Evolutionary conservation across 2,797 vertebrate genomes (phyloP), one percentile per base, ranked within the genome.

Genomic region (Lithobates pipiens): DNA sequence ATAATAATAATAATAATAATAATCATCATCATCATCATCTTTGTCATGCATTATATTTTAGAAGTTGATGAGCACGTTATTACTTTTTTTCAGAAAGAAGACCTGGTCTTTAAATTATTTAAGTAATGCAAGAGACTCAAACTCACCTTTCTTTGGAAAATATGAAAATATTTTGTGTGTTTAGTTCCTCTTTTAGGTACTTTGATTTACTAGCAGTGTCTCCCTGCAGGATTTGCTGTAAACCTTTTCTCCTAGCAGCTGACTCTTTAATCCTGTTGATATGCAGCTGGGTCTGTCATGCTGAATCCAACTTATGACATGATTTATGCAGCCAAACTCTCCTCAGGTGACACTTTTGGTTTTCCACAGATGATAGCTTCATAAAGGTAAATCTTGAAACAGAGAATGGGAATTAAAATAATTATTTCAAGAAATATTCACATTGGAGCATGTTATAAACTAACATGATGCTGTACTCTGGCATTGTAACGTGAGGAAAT

Each of bases 211-310:
- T 68, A 21, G 25, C 65, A 79, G 42, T 67, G 68, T 79, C 42
- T 69, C 61, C 44, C 39, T 50, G 77, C 46, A 32, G 25, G 77
- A 79, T 79, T 79, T 79, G 15, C 42, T 50, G 25, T 69, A 79
- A 50, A 46, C 65, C 18, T 42, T 50, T 69, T 78, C 68, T 79
- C 10, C 77, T 69, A 50, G 77, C 39, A 50, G 77, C 77, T 79
- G 77, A 79, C 77, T 79, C 65, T 79, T 69, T 65, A 68, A 79
- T 79, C 42, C 65, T 69, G 77, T 79, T 79, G 77, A 79, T 79
- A 67, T 32, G 77, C 77, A 79, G 77, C 77, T 79, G 77, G 68
- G 77, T 79, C 42, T 79, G 65, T 79, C 77, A 79, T 79, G 65
- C 67, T 79, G 63, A 79, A 69, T 68, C 42, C 39, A 25, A 79